phyloP scores from a whole-genome alignment of 2,888 invertebrate genomes.

The Anarsia innoxiella region DNA sequence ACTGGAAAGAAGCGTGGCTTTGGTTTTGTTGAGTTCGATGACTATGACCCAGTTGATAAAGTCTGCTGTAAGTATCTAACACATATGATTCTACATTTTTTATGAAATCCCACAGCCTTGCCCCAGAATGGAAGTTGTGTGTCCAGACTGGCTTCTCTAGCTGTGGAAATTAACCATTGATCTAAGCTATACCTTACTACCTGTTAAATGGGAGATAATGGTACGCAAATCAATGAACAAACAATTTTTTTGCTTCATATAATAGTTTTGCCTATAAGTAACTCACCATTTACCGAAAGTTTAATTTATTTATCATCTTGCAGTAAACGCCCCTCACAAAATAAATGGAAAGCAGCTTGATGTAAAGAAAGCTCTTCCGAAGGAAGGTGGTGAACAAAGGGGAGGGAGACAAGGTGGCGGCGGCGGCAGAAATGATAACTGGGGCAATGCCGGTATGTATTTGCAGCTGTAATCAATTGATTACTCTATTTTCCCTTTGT shows the following conservation, averaged over 20 bases:
- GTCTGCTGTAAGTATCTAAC: slow-evolving; percentile 87
- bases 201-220: slow-evolving; percentile 40
- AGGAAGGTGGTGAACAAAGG: slow-evolving; percentile 79
- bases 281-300: not conserved
- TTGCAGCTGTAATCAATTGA: too few species aligned
- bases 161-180: slow-evolving; percentile 67
- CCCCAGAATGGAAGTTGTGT: slow-evolving; percentile 62
- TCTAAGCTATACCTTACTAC: slow-evolving; percentile 67
- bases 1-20: slow-evolving; percentile 96
- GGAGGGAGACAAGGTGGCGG: slow-evolving; percentile 66
- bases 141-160: slow-evolving; percentile 68
- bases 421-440: slow-evolving; percentile 50
- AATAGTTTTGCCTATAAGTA: not conserved
- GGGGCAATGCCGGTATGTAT: slow-evolving; percentile 41
- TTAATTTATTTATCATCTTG: slow-evolving; percentile 17
- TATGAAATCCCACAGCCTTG: slow-evolving; percentile 56
- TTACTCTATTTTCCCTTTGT: too few species aligned
- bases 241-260: slow-evolving; percentile 12
- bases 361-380: slow-evolving; percentile 95
- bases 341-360: slow-evolving; percentile 92
- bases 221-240: slow-evolving; percentile 68
- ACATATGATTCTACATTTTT: slow-evolving; percentile 1
- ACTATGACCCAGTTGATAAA: slow-evolving; percentile 98
- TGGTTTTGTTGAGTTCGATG: slow-evolving; percentile 97
- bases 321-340: slow-evolving; percentile 88